Base-by-base conservation (phyloP, 2,113 vertebrate genomes). In the Heterochromis multidens region DNA sequence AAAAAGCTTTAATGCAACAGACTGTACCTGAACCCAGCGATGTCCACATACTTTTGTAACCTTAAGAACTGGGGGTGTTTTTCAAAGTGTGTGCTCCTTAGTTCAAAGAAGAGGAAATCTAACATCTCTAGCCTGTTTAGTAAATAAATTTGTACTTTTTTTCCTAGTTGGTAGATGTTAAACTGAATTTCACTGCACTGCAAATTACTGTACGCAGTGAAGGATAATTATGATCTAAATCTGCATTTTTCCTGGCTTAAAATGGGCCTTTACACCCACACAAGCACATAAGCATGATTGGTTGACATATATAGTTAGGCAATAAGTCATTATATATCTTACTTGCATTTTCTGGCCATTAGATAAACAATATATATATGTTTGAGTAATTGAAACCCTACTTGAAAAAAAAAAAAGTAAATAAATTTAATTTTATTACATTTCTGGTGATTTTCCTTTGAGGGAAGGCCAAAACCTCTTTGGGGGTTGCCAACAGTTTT, bases 371-470 rank as follows among this genome's bases (percentile, higher is more conserved):
- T 7, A 40, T 3, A 9, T 25, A 0, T 6, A 1, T 43, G n/a
- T 67, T 67, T 67, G n/a, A 67, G 63, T 5, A 43, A 43, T n/a
- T 25, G 0, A 67, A 67, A 43, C n/a, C n/a, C n/a, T 33, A 37
- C n/a, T 25, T 43, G 1, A 21, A 67, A 40, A 67, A 25, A 16
- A 43, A 14, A 49, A 6, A 5, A 10, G 25, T 8, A 10, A 67
- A 43, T 43, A 17, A 0, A 25, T 67, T 67, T 43, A 0, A 1
- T 67, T 67, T 27, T 0, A 6, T 67, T 27, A 27, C 13, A 43
- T 3, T 46, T 7, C n/a, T 1, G n/a, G 14, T 25, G 11, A 67
- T 0, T 43, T 67, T 67, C 37, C 4, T 27, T 3, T 46, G 37
- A 16, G n/a, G 35, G 35, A 65, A 14, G 11, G 1, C 62, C n/a